phyloP scores from a whole-genome alignment of 2,888 invertebrate species.

The Mythimna ferrago region DNA sequence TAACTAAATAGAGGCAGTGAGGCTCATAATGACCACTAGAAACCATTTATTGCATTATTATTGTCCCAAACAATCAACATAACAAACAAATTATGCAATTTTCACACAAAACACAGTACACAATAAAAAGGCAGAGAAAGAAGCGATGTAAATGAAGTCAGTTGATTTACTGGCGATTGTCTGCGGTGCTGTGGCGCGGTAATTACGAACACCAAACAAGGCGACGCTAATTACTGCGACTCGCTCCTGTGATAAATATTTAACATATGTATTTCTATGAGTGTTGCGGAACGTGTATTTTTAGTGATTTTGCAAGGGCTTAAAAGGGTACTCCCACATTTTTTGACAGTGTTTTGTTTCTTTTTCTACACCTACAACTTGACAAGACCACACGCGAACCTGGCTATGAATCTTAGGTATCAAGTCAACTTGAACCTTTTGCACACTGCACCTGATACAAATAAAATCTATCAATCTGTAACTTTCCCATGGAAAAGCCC shows the following conservation, averaged over 20 bases:
- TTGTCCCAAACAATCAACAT: not conserved
- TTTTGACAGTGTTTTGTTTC: slow-evolving; percentile 26
- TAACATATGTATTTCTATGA: slow-evolving; percentile 48
- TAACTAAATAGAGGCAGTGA: not conserved
- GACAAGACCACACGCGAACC: slow-evolving; percentile 24
- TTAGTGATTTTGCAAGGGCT: slow-evolving; percentile 27
- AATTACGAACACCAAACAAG: slow-evolving; percentile 53
- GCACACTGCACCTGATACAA: no score
- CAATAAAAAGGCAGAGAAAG: slow-evolving; percentile 37
- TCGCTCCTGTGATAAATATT: slow-evolving; percentile 55
- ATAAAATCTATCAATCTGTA: no score
- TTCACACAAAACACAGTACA: slow-evolving; percentile 25
- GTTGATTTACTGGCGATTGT: slow-evolving; percentile 66
- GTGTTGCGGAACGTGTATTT: slow-evolving; percentile 27
- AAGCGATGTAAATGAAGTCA: slow-evolving; percentile 57
- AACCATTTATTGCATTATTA: not conserved
- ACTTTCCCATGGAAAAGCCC: no score
- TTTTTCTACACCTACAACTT: slow-evolving; percentile 4
- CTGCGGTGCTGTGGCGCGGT: slow-evolving; percentile 34
- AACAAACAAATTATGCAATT: slow-evolving; percentile 20
- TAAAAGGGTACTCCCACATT: slow-evolving; percentile 22
- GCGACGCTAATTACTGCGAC: slow-evolving; percentile 54
- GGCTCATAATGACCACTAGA: not conserved
- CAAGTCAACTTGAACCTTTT: not conserved
- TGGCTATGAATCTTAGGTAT: not conserved